Base-by-base conservation (phyloP, 2,797 vertebrate species). In the Cyclopterus lumpus region DNA sequence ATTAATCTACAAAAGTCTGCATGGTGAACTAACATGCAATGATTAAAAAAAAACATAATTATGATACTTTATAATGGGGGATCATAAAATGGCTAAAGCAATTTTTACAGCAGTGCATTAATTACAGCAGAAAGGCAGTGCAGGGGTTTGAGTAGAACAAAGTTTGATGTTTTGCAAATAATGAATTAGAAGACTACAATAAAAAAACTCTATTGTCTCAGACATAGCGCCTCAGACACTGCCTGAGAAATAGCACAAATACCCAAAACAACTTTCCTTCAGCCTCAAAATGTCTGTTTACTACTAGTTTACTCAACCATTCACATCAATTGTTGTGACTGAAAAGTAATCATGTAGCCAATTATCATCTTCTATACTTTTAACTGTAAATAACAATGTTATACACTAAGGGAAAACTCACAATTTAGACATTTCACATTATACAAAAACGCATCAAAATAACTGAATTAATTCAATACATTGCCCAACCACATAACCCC, bases 1-100 rank as follows among this genome's bases (percentile, higher is more conserved):
- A 71, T 80, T 26, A 71, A 67, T 74, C 64, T 24, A 64, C 32
- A 77, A 36, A 42, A 34, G 16, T 8, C 20, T 55, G 38, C 55
- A 30, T 5, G 4, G 3, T 58, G 16, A 72, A 38, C 9, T 20
- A 7, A 5, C 1, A 1, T 20, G 58, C 24, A 26, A 62, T 53
- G 3, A 36, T 53, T 18, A 26, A 5, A 57, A 32, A 16, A n/a
- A n/a, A n/a, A n/a, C n/a, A n/a, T n/a, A n/a, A n/a, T n/a, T 55
- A 28, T 30, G 36, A 72, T 34, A 49, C 9, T 24, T 20, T 3
- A 20, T 4, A 32, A 18, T 42, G 11, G n/a, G 9, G 30, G 8
- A 32, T 38, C 7, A 51, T 36, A 24, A 73, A 68, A 42, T 20
- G 24, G 54, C 54, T 6, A 14, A 30, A 36, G 9, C 3, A 51